Evolutionary conservation across 2,113 vertebrate species (phyloP).

Genomic region (Rhizomys pruinosus): DNA sequence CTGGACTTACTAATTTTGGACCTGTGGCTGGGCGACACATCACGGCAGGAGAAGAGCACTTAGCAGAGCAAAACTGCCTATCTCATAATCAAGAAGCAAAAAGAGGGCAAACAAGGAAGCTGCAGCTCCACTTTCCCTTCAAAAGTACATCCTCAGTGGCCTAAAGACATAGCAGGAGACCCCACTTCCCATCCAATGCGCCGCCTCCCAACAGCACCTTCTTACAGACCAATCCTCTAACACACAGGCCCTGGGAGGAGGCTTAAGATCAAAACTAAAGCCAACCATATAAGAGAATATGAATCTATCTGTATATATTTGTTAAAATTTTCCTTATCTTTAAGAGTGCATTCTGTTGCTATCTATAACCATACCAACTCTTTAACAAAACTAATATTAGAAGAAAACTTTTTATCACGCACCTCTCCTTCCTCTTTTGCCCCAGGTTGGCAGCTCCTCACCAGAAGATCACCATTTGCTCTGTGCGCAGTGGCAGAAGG

Average conservation of each 20-base stretch:
- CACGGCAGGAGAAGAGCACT: background rate
- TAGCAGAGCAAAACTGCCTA: background rate
- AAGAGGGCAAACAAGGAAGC: background rate
- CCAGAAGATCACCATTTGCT: background rate
- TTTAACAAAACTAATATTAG: conserved; percentile 23
- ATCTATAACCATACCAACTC: background rate
- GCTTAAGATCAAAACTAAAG: background rate
- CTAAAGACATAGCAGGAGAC: background rate
- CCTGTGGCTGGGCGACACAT: background rate
- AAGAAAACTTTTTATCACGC: conserved; percentile 6
- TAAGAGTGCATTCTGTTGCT: background rate
- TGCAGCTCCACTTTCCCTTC: background rate
- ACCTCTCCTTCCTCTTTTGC: background rate
- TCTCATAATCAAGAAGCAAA: background rate
- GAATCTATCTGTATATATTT: background rate
- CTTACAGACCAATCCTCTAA: background rate
- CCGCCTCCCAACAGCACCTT: background rate
- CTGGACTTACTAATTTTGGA: background rate
- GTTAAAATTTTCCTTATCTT: conserved; percentile 25
- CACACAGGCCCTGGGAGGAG: background rate
- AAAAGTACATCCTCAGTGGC: background rate
- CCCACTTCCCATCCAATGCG: background rate
- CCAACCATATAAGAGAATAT: background rate
- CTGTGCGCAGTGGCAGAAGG: background rate
- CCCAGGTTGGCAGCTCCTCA: background rate